These are phyloP conservation scores for Drosophila heteroneura DNA, from an alignment of 2,888 invertebrate species.

Conservation along the genomic window DNA sequence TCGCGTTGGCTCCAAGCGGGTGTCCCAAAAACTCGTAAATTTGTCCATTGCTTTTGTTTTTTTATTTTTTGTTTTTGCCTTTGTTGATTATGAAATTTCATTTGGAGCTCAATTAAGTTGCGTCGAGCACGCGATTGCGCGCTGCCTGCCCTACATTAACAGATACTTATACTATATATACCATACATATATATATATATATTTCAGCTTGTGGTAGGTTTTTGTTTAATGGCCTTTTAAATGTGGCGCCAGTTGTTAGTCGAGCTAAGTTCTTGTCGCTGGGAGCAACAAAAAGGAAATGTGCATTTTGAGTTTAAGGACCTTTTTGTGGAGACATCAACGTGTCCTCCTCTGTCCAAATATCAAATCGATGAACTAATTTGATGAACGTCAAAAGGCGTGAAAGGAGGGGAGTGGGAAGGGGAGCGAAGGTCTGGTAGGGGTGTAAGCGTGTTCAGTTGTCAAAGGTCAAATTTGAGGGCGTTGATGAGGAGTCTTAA, in stretches of 20 bases:
- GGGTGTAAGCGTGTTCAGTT: slow-evolving; percentile 43
- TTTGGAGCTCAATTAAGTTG: slow-evolving; percentile 74
- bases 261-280: slow-evolving; percentile 10
- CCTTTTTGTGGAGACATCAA: slow-evolving; percentile 39
- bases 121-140: slow-evolving; percentile 65
- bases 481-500: slow-evolving; percentile 42
- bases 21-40: slow-evolving; percentile 50
- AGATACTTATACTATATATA: slow-evolving; percentile 9
- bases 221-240: slow-evolving; percentile 57
- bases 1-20: slow-evolving; percentile 46
- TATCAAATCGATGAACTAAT: slow-evolving; percentile 48
- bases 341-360: slow-evolving; percentile 24
- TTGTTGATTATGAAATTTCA: slow-evolving; percentile 75
- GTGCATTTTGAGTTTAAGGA: slow-evolving; percentile 62
- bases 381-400: slow-evolving; percentile 48
- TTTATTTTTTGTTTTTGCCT: slow-evolving; percentile 29
- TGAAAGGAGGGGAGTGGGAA: neutral
- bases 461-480: slow-evolving; percentile 66
- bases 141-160: slow-evolving; percentile 61
- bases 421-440: neutral
- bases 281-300: slow-evolving; percentile 24
- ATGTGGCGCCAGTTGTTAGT: slow-evolving; percentile 47
- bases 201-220: slow-evolving; percentile 53
- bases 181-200: slow-evolving; percentile 7
- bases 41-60: slow-evolving; percentile 38